phyloP scores from a whole-genome alignment of 2,113 vertebrate species.

The Ictidomys tridecemlineatus region DNA sequence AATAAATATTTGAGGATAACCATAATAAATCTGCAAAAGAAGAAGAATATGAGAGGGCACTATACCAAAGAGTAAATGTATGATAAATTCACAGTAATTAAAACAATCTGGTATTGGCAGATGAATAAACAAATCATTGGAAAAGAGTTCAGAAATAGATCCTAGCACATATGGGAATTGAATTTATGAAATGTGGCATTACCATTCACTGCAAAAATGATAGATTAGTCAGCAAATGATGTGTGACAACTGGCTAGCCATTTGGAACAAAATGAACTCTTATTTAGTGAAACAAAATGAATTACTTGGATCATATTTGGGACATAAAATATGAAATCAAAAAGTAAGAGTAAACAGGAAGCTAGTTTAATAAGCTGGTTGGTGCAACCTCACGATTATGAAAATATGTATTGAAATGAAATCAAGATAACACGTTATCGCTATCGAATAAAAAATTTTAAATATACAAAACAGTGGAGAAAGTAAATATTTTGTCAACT shows the following conservation, averaged over 20 bases:
- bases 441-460: background rate
- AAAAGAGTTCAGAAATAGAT: constrained; percentile 42
- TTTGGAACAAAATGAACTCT: constrained; percentile 60
- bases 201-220: background rate
- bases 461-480: background rate
- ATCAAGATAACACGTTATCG: background rate
- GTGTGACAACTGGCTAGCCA: background rate
- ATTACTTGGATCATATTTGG: constrained; percentile 55
- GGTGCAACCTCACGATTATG: background rate
- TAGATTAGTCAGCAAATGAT: background rate
- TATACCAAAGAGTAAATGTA: constrained; percentile 2
- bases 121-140: background rate
- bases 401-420: constrained; percentile 37
- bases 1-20: constrained; percentile 13
- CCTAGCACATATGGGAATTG: background rate
- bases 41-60: background rate
- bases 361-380: constrained; percentile 17
- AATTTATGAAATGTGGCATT: constrained; percentile 57
- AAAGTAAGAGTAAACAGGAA: constrained; percentile 35
- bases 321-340: constrained; percentile 55
- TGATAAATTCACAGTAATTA: constrained; percentile 43
- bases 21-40: constrained; percentile 17
- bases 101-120: constrained; percentile 47
- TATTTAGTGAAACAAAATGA: constrained; percentile 54
- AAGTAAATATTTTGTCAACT: background rate